These are phyloP conservation scores for Thelaira solivaga DNA, from an alignment of 2,888 invertebrate species.

Conservation along the genomic window DNA sequence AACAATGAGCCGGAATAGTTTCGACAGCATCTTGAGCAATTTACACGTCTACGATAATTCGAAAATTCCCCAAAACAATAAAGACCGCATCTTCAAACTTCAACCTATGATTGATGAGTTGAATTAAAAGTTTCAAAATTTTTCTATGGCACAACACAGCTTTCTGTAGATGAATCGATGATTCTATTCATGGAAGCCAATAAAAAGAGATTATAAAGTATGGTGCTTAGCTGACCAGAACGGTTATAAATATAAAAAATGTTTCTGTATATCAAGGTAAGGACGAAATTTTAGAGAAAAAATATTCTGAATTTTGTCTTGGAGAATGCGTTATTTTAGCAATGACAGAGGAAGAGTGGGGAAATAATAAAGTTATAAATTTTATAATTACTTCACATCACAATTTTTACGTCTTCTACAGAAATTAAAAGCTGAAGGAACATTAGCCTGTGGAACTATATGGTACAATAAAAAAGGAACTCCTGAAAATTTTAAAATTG, in stretches of 20 bases:
- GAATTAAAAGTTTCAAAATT: conserved; percentile 34
- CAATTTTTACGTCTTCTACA: conserved; percentile 35
- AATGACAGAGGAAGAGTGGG: conserved; percentile 23
- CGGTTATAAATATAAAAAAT: background rate
- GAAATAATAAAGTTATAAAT: conserved; percentile 34
- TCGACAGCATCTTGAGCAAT: conserved; percentile 41
- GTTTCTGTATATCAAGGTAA: conserved; percentile 33
- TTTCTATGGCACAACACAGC: conserved; percentile 40
- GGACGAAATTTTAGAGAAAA: background rate
- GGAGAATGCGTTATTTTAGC: conserved; percentile 31
- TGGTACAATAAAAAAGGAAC: conserved; percentile 37
- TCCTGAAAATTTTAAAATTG: conserved; percentile 18
- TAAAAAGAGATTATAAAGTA: conserved; percentile 17
- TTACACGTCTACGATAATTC: conserved; percentile 46
- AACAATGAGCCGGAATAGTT: conserved; percentile 49
- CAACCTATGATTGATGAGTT: conserved; percentile 40
- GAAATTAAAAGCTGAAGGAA: conserved; percentile 31
- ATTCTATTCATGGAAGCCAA: background rate
- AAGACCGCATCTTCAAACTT: conserved; percentile 46
- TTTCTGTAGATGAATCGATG: conserved; percentile 10
- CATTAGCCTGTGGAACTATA: conserved; percentile 41
- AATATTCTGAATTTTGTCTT: conserved; percentile 18
- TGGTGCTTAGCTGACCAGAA: conserved; percentile 36
- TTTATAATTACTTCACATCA: conserved; percentile 53
- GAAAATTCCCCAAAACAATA: conserved; percentile 44